Percentiles rank a stretch among this genome's conserved stretches.
Evolutionary conservation across 2,888 invertebrate genomes (phyloP).

Genomic region (Crepidodera aurea): DNA sequence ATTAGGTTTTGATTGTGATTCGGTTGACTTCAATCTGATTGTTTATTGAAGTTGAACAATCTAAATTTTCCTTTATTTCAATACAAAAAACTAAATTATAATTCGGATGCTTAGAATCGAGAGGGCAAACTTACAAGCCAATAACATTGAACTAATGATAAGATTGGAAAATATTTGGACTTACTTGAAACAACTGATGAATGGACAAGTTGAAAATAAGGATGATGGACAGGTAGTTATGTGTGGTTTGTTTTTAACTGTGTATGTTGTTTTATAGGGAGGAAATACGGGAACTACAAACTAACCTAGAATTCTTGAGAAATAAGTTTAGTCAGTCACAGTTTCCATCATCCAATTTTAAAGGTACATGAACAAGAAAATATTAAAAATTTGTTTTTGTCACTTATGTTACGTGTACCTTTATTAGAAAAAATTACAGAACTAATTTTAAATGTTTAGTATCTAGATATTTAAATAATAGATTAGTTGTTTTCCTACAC

Average conservation of each 20-base stretch:
- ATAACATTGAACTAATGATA: constrained; percentile 69
- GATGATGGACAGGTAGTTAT: constrained; percentile 43
- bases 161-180: constrained; percentile 69
- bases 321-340: constrained; percentile 59
- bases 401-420: constrained; percentile 7
- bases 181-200: constrained; percentile 65
- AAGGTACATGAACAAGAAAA: constrained; percentile 48
- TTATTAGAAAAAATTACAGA: too few relatives aligned
- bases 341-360: constrained; percentile 47
- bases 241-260: constrained; percentile 41
- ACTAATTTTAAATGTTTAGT: too few relatives aligned
- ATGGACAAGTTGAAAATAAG: constrained; percentile 45
- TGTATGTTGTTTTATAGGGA: constrained; percentile 67
- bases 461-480: too few relatives aligned
- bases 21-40: too few relatives aligned
- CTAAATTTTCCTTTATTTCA: too few relatives aligned
- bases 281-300: constrained; percentile 83
- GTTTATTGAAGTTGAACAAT: too few relatives aligned
- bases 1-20: too few relatives aligned
- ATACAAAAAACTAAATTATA: too few relatives aligned
- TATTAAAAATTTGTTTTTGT: neutral
- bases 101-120: constrained; percentile 63
- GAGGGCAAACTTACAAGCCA: constrained; percentile 67
- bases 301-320: constrained; percentile 75
- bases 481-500: too few relatives aligned